Evolutionary conservation across 2,797 vertebrate species (phyloP).

Genomic region (Manis crassicaudata): DNA sequence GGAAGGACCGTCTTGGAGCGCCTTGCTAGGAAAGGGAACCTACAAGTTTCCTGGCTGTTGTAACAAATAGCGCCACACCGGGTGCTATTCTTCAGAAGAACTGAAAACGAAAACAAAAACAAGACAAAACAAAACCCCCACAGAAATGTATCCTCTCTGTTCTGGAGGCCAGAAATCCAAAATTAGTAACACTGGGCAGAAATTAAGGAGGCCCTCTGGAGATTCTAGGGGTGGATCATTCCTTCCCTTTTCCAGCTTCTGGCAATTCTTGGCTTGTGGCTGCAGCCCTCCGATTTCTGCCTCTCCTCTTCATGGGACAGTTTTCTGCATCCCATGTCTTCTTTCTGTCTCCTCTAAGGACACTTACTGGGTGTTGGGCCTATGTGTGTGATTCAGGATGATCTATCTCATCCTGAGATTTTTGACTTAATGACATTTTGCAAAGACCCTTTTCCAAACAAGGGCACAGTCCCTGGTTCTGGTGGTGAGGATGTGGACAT

Average conservation of each 20-base stretch:
- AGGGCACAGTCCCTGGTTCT: background rate
- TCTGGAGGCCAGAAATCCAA: background rate
- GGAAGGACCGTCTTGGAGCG: background rate
- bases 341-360: background rate
- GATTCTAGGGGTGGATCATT: background rate
- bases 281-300: background rate
- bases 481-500: too few species aligned
- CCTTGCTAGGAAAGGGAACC: background rate
- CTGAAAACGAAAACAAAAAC: background rate
- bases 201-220: background rate
- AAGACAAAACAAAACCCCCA: background rate
- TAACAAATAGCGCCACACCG: background rate
- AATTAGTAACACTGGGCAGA: background rate
- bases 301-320: background rate
- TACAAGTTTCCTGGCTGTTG: background rate
- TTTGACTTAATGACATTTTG: background rate
- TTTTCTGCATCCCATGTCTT: background rate
- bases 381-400: background rate
- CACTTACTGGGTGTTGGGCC: background rate
- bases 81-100: background rate
- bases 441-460: background rate
- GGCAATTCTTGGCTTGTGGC: background rate
- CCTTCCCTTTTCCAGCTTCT: background rate
- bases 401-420: background rate
- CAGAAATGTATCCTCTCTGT: background rate